Evolutionary conservation across 2,797 vertebrate species (phyloP), one percentile per base, ranked within the genome.

Genomic region (Amphiprion clarkii): DNA sequence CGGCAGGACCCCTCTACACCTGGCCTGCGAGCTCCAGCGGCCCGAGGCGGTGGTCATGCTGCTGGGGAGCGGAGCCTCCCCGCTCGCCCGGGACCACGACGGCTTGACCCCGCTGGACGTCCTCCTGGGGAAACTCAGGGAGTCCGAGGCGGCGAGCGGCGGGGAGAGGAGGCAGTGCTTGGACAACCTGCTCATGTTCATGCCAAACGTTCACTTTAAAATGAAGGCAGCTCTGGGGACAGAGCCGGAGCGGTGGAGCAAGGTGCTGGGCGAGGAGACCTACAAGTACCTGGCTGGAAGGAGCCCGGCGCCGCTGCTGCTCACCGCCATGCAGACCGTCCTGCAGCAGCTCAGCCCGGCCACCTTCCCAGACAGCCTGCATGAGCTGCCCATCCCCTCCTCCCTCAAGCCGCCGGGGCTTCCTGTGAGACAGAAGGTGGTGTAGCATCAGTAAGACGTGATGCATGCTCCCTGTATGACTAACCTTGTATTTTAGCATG

Each of bases 171-270:
- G 95, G 78, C 93, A 92, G 61, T 97, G 96, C 72, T 82, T 97
- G 2, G 94, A 97, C 83, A 95, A 94, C 85, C 90, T 97, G 87
- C 90, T 97, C 81, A 93, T 97, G 71, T 97, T 97, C 88, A 95
- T 94, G 92, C 95, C 95, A 0, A 91, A 85, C 23, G 74, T 95
- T 3, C 89, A 82, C 52, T 96, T 96, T 79, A 95, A 96, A 65
- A 93, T 96, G 96, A 88, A 92, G 42, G 93, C 78, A 49, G 78
- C 89, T 14, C 89, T 97, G 66, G 82, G 62, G 66, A 88, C 93
- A 12, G 94, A 97, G 25, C 93, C 95, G 0, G 88, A 90, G 2
- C 88, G 88, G 79, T 97, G 96, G 96, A 89, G 85, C 53, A 66
- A 88, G 69, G 76, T 96, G 64, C 91, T 97, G 40, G 96, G 96